Percentiles rank a stretch among this genome's conserved stretches.
phyloP scores from a whole-genome alignment of 2,888 invertebrate species.

The Pharmacophagus antenor region DNA sequence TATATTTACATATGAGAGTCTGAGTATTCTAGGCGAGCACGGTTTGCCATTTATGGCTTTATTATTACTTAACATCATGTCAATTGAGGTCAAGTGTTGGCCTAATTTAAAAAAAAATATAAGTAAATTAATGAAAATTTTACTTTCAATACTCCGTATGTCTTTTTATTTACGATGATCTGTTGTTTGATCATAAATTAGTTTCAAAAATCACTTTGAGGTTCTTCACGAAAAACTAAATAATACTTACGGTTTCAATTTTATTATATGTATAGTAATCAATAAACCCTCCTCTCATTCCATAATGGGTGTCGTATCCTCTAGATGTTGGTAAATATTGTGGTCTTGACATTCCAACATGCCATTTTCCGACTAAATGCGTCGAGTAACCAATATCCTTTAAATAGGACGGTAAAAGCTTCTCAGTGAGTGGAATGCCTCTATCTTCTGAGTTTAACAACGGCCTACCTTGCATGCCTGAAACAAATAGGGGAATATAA shows the following conservation, averaged over 20 bases:
- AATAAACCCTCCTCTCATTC: slow-evolving; percentile 87
- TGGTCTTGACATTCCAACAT: slow-evolving; percentile 88
- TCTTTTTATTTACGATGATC: too few species aligned
- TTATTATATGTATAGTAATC: slow-evolving; percentile 85
- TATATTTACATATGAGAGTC: too few species aligned
- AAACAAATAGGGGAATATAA: slow-evolving; percentile 33
- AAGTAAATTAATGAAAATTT: too few species aligned
- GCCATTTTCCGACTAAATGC: slow-evolving; percentile 95
- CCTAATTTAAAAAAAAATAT: too few species aligned
- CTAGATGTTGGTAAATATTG: slow-evolving; percentile 87
- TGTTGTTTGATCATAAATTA: too few species aligned
- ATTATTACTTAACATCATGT: too few species aligned
- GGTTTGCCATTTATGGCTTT: too few species aligned
- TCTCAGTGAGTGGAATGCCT: slow-evolving; percentile 76
- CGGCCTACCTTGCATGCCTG: slow-evolving; percentile 73
- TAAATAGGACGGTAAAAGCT: slow-evolving; percentile 83
- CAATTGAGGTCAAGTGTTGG: too few species aligned
- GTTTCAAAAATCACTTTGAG: too few species aligned
- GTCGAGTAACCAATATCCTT: slow-evolving; percentile 87
- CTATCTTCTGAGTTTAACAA: slow-evolving; percentile 68
- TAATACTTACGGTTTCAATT: slow-evolving; percentile 59
- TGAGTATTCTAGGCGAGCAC: too few species aligned
- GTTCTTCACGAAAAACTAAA: not conserved
- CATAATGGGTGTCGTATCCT: slow-evolving; percentile 90
- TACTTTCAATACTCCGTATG: too few species aligned